Base-by-base conservation (phyloP, 2,113 vertebrate species). In the Lycaon pictus region DNA sequence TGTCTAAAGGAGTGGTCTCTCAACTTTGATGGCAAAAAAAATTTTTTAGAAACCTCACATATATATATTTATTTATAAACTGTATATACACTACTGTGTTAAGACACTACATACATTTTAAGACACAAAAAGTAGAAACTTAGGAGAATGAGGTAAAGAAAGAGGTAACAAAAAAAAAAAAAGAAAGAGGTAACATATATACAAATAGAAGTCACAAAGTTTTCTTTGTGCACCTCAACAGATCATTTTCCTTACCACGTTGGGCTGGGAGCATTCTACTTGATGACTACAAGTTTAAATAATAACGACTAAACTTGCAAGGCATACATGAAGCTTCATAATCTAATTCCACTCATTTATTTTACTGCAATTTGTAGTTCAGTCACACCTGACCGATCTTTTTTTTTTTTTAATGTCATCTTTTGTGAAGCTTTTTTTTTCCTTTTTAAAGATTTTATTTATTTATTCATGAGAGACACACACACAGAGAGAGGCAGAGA, bases 11-110 rank as follows among this genome's bases (percentile, higher is more conserved):
- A 69, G 37, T 76, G 60, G 67, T 83, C 20, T 62, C 58, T 29
- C n/a, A 71, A 83, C 7, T 87, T 32, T 82, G n/a, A 93, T 7
- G 87, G 43, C 29, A 62, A 96, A 91, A 94, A 56, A 11, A 11
- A 0, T 69, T 48, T 48, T 96, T 96, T 63, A 79, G 82, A 19
- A 96, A 76, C 25, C 15, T 35, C 56, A 74, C 80, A n/a, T 63
- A 67, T 74, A 22, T 48, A 60, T 81, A 63, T 56, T 90, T 82
- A 88, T 55, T 96, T 94, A 55, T 80, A 80, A 93, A 90, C 19
- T 84, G 9, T 63, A 86, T 56, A 85, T 1, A 13, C n/a, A 77
- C 17, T 79, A 25, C 65, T 48, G 37, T 84, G 43, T 82, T 55
- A 93, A 89, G 32, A 74, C 53, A 93, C 23, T 35, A 60, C 1